A percentile compares a stretch with the other conserved stretches of the same genome.
phyloP scores from a whole-genome alignment of 2,113 vertebrate genomes.

The Catharus bicknelli region DNA sequence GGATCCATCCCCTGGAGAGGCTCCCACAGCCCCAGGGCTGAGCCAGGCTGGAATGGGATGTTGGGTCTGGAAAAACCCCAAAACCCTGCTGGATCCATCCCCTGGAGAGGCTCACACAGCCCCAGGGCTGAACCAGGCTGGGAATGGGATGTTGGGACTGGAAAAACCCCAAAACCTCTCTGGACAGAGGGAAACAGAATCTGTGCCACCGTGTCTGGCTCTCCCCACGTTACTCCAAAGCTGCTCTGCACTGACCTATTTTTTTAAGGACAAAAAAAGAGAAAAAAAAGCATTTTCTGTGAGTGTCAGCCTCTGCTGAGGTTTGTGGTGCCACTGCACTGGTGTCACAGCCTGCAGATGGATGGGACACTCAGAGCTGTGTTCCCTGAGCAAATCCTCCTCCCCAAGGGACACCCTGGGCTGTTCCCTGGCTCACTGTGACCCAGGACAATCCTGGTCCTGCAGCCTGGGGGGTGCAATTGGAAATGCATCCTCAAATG shows the following conservation, averaged over 20 bases:
- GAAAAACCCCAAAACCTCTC: background rate
- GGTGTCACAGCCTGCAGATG: background rate
- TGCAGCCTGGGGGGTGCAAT: background rate
- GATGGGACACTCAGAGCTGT: background rate
- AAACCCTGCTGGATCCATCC: background rate
- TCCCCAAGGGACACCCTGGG: background rate
- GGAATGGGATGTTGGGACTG: background rate
- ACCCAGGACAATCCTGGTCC: fast-evolving
- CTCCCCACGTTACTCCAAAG: background rate
- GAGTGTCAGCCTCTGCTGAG: background rate
- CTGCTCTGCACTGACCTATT: background rate
- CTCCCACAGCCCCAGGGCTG: background rate
- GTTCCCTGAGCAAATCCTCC: background rate
- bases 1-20: background rate
- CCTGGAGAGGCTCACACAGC: fast-evolving
- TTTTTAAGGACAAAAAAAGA: background rate
- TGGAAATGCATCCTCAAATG: background rate
- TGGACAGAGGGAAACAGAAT: fast-evolving
- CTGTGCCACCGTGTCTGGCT: background rate
- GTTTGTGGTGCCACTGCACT: background rate
- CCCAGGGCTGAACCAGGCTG: background rate
- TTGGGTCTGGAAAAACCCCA: background rate
- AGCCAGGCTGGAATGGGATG: fast-evolving
- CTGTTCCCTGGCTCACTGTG: background rate
- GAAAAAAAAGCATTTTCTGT: background rate